A percentile compares a stretch with the other conserved stretches of the same genome.
Conservation (phyloP, 2,797 vertebrate species). For the Antrozous pallidus region DNA sequence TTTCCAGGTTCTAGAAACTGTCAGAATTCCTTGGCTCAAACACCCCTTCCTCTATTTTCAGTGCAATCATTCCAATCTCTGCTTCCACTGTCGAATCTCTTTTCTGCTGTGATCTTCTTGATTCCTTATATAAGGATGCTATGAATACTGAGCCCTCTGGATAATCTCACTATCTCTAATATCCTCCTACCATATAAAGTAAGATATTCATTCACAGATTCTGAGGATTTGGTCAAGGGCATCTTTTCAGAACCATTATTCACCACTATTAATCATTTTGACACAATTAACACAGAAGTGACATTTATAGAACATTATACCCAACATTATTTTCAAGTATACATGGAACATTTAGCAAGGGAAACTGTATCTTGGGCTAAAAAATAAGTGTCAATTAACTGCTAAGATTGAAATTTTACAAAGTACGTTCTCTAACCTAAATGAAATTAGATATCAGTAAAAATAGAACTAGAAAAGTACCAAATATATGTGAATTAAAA, state of each 20-base stretch:
- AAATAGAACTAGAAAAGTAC: neutral
- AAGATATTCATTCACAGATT: neutral
- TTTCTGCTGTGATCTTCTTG: neutral
- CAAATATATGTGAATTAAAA: conserved; percentile 28
- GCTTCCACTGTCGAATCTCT: neutral
- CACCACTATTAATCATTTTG: neutral
- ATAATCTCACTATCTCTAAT: neutral
- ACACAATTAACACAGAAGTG: neutral
- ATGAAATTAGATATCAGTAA: neutral
- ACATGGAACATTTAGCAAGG: neutral
- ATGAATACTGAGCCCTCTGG: neutral
- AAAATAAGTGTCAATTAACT: neutral
- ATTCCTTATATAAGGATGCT: neutral
- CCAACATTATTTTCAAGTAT: neutral
- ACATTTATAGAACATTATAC: neutral
- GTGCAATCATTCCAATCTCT: neutral
- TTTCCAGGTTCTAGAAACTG: neutral
- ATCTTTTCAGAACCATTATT: neutral
- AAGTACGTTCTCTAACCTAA: neutral
- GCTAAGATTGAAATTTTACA: neutral
- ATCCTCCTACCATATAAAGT: neutral
- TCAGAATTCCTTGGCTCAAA: neutral
- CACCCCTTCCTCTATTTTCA: neutral
- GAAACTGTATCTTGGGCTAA: neutral
- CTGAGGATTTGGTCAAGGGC: neutral